phyloP scores from a whole-genome alignment of 2,113 vertebrate species.

The Psittacara wagleri region DNA sequence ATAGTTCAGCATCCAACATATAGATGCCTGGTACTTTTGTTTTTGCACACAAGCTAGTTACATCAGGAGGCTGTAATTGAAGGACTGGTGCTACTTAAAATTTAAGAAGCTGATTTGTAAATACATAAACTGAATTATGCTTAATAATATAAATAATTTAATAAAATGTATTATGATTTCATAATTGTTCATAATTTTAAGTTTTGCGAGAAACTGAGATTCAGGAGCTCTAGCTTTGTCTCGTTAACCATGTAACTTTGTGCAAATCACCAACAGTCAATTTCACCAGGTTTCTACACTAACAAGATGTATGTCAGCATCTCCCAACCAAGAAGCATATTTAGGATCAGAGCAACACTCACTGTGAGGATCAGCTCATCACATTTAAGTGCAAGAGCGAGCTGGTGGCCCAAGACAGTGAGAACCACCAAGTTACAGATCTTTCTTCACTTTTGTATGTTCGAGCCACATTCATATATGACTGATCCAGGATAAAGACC shows the following conservation, averaged over 20 bases:
- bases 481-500: neutral
- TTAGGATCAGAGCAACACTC: neutral
- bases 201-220: neutral
- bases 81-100: neutral
- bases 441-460: neutral
- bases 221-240: neutral
- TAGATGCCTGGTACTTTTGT: neutral
- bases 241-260: fast-evolving
- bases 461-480: neutral
- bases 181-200: neutral
- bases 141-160: neutral
- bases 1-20: neutral
- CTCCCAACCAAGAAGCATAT: neutral
- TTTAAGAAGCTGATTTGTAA: neutral
- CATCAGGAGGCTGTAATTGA: neutral
- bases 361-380: neutral
- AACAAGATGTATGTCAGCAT: neutral
- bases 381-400: neutral
- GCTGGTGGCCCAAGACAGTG: neutral
- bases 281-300: neutral
- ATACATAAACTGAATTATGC: neutral
- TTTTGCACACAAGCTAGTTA: neutral
- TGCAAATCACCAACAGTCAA: neutral
- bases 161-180: neutral
- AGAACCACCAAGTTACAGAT: neutral